Conservation (phyloP, 2,113 vertebrate species). For the Nipponia nippon region DNA sequence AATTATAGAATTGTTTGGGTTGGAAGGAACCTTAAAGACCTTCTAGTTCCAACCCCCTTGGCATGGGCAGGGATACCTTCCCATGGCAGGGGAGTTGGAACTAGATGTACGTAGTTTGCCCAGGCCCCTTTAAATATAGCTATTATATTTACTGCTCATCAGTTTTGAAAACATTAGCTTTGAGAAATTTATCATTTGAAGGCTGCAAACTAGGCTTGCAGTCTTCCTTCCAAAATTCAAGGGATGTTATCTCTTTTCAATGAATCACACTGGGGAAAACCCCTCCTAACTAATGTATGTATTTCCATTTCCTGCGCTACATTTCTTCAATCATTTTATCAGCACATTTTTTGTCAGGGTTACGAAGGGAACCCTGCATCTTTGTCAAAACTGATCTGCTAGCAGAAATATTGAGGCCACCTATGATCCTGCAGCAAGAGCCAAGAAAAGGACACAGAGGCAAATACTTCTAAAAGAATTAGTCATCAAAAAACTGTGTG, state of each 20-base stretch:
- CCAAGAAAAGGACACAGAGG: background rate
- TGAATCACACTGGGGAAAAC: background rate
- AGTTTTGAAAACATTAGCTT: background rate
- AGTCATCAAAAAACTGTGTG: background rate
- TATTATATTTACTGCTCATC: background rate
- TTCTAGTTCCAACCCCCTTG: background rate
- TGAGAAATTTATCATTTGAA: background rate
- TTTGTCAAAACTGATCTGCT: background rate
- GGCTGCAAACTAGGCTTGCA: background rate
- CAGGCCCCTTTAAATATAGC: background rate
- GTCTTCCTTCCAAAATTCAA: background rate
- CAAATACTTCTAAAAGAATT: background rate
- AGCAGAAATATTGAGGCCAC: background rate
- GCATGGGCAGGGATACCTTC: background rate
- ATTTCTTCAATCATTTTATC: constrained; percentile 4
- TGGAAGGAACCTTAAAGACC: background rate
- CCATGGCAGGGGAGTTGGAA: background rate
- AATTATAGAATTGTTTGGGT: background rate
- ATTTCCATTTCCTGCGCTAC: background rate
- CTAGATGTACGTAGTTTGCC: background rate
- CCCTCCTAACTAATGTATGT: constrained; percentile 6
- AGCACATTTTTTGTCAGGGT: background rate
- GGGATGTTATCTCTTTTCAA: background rate
- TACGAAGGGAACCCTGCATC: background rate
- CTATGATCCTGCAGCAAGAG: background rate